Evolutionary conservation across 2,888 invertebrate genomes (phyloP).

Genomic region (Dicroscelio sp.): DNA sequence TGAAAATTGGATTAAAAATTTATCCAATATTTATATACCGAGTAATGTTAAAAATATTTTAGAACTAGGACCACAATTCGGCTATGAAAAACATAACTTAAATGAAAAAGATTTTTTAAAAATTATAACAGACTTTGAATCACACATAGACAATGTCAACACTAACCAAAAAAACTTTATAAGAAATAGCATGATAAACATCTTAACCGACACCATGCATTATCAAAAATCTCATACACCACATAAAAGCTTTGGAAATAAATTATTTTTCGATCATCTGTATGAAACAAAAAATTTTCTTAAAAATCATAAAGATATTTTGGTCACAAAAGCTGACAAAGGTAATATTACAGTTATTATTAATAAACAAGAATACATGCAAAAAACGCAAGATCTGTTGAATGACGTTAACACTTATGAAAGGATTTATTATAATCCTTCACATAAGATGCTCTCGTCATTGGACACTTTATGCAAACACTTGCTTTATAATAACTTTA

Average conservation of each 20-base stretch:
- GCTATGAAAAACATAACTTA: not conserved
- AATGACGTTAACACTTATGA: not conserved
- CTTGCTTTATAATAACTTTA: not conserved
- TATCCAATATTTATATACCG: not conserved
- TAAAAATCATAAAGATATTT: not conserved
- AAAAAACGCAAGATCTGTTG: not conserved
- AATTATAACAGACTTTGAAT: not conserved
- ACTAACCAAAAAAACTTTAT: not conserved
- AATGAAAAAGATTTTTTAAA: not conserved
- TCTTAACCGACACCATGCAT: not conserved
- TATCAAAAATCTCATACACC: not conserved
- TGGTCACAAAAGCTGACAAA: not conserved
- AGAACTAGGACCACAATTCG: not conserved
- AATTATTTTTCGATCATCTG: not conserved
- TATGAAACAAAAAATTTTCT: not conserved
- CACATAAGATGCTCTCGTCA: not conserved
- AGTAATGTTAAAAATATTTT: not conserved
- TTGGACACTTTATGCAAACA: not conserved
- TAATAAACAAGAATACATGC: not conserved
- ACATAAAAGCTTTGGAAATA: not conserved
- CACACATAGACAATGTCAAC: not conserved
- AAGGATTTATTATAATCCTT: not conserved
- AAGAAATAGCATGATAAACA: not conserved
- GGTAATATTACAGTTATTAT: not conserved
- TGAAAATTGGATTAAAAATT: not conserved